These are phyloP conservation scores for Gallinago stenura DNA, from an alignment of 2,797 vertebrate genomes.

Conservation along the genomic window DNA sequence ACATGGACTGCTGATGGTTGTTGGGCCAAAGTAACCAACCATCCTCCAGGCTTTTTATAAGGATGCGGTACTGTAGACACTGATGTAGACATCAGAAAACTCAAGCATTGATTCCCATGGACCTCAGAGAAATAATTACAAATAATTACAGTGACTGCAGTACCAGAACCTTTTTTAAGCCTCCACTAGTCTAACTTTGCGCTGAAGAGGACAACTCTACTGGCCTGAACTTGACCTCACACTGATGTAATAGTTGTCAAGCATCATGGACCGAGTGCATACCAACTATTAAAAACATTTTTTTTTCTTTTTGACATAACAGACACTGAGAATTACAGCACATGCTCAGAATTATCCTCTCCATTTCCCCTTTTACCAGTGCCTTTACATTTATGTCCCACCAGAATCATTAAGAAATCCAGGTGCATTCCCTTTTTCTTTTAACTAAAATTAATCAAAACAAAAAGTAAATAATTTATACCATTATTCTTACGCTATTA, in stretches of 20 bases:
- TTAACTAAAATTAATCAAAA: background rate
- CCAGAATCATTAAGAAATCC: background rate
- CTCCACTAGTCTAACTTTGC: accelerated
- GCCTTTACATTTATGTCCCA: background rate
- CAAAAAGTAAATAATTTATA: background rate
- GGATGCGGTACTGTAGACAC: background rate
- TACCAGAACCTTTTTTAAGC: background rate
- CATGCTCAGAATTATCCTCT: background rate
- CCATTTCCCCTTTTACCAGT: background rate
- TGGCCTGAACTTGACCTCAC: background rate
- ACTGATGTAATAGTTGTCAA: background rate
- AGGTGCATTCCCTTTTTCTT: background rate
- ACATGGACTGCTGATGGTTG: background rate
- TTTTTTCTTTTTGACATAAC: background rate
- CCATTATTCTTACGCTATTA: background rate
- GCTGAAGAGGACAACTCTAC: accelerated
- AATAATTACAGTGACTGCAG: background rate
- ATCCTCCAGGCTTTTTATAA: background rate
- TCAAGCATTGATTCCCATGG: background rate
- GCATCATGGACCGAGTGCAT: accelerated
- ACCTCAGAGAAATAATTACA: background rate
- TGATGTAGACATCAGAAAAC: background rate
- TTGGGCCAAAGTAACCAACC: background rate
- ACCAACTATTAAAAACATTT: background rate
- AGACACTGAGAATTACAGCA: background rate